These are phyloP conservation scores for Drosophila fulvimacula DNA, from an alignment of 2,888 invertebrate species.

Conservation along the genomic window DNA sequence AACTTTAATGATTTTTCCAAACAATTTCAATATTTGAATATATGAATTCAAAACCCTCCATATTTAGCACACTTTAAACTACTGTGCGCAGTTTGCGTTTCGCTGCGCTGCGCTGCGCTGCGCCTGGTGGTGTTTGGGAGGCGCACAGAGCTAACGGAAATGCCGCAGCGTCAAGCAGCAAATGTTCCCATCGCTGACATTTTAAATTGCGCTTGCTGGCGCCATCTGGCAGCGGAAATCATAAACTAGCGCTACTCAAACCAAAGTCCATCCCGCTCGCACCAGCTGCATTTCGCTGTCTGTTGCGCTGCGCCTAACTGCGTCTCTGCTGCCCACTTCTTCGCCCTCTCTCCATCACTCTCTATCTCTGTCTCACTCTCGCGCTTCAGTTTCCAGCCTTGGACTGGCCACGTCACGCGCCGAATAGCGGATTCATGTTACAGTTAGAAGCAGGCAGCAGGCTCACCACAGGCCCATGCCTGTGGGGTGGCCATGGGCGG, in stretches of 20 bases:
- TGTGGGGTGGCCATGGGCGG: not conserved
- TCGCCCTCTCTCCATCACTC: not conserved
- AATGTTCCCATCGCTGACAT: slow-evolving; percentile 50
- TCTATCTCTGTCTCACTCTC: not conserved
- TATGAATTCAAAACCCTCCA: too few relatives aligned
- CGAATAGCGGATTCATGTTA: slow-evolving; percentile 27
- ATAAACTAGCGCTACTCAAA: slow-evolving; percentile 39
- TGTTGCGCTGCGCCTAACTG: not conserved
- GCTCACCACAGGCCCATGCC: too few relatives aligned
- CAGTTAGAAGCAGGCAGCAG: slow-evolving; percentile 16
- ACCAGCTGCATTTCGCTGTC: not conserved
- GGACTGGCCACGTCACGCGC: slow-evolving; percentile 38
- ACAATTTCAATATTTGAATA: too few relatives aligned
- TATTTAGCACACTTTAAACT: not conserved
- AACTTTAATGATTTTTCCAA: too few relatives aligned
- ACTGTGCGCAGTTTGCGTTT: not conserved
- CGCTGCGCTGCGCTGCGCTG: not conserved
- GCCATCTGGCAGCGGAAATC: slow-evolving; percentile 70
- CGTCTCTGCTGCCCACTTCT: not conserved
- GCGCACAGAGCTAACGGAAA: slow-evolving; percentile 41
- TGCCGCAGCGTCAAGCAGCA: slow-evolving; percentile 59
- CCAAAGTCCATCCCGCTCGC: slow-evolving; percentile 1
- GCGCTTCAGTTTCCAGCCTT: slow-evolving; percentile 7
- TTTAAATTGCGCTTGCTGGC: slow-evolving; percentile 45
- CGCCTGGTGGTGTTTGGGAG: not conserved